Evolutionary conservation across 2,113 vertebrate genomes (phyloP).

Genomic region (Tamias sibiricus): DNA sequence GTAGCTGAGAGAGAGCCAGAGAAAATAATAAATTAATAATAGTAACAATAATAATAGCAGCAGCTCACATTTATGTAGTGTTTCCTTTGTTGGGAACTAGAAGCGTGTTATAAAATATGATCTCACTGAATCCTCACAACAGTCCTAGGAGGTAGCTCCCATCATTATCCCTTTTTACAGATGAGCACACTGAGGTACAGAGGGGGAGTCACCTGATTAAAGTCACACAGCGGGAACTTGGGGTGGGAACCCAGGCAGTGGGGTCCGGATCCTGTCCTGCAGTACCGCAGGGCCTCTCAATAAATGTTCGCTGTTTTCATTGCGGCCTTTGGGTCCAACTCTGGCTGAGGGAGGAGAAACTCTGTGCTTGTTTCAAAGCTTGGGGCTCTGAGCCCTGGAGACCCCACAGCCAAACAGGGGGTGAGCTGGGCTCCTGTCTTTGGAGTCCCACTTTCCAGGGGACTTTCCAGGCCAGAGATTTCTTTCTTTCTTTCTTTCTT

Average conservation of each 20-base stretch:
- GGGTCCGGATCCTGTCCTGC: fast-evolving
- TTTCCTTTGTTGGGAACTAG: not conserved
- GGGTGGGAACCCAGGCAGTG: not conserved
- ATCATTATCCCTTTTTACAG: not conserved
- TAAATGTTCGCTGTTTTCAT: not conserved
- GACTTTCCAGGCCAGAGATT: not conserved
- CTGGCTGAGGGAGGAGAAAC: not conserved
- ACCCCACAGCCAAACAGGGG: not conserved
- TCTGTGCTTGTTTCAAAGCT: not conserved
- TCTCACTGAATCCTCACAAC: not conserved
- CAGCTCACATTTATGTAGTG: not conserved
- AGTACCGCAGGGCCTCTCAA: not conserved
- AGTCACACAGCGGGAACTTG: not conserved
- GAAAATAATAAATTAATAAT: not conserved
- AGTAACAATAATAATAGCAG: not conserved
- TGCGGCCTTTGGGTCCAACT: not conserved
- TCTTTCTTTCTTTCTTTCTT: too few relatives aligned
- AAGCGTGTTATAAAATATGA: not conserved
- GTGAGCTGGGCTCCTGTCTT: not conserved
- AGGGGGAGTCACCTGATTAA: not conserved
- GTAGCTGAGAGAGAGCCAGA: not conserved
- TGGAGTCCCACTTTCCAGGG: not conserved
- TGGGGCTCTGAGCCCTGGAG: not conserved
- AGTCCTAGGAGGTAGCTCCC: not conserved
- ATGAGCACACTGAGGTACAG: not conserved